Conservation (phyloP, 2,888 invertebrate genomes). For the Stenodera caucasica region DNA sequence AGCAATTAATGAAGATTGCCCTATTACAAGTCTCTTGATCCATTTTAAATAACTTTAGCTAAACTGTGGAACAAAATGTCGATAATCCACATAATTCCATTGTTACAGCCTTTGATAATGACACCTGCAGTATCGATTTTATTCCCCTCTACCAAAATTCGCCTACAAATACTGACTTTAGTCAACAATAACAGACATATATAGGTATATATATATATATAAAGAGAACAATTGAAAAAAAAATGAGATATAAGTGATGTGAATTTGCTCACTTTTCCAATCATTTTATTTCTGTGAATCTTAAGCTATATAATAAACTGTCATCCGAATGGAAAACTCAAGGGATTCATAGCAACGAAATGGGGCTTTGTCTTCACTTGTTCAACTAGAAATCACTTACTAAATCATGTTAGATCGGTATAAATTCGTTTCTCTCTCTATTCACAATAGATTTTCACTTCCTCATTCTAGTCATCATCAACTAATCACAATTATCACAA, state of each 20-base stretch:
- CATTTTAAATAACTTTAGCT: slow-evolving; percentile 17
- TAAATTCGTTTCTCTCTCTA: neutral
- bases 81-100: slow-evolving; percentile 40
- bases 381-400: slow-evolving; percentile 2
- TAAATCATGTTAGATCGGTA: neutral
- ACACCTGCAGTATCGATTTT: slow-evolving; percentile 38
- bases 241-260: too few species aligned
- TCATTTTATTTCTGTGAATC: neutral
- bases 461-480: neutral
- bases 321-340: neutral
- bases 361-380: neutral
- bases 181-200: neutral
- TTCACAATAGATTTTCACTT: neutral
- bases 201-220: too few species aligned
- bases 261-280: neutral
- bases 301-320: neutral
- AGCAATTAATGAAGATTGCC: neutral
- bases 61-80: slow-evolving; percentile 19
- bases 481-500: too few species aligned
- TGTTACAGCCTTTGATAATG: slow-evolving; percentile 42
- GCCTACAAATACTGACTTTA: neutral
- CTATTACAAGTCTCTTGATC: slow-evolving; percentile 15
- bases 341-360: neutral
- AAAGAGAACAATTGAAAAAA: too few species aligned
- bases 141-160: slow-evolving; percentile 5